A percentile compares a stretch with the other conserved stretches of the same genome.
These are phyloP conservation scores for Gonatopus flavifemur DNA, from an alignment of 1,140 invertebrate species.

Conservation along the genomic window DNA sequence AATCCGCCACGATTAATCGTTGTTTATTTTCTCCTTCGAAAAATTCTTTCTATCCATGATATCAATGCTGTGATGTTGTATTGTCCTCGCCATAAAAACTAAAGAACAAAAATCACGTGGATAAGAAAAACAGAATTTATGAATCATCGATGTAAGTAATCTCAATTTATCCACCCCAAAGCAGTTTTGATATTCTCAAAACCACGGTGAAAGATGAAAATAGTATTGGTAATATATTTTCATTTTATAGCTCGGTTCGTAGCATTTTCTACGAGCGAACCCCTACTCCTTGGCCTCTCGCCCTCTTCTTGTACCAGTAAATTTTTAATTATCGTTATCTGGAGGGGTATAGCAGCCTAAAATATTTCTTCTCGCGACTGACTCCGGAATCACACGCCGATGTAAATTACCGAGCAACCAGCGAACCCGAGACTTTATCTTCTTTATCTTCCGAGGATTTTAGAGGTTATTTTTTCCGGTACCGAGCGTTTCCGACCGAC, in stretches of 20 bases:
- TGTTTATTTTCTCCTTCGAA: too few relatives aligned
- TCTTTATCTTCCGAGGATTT: slow-evolving; percentile 58
- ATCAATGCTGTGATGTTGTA: too few relatives aligned
- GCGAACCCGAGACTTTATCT: slow-evolving; percentile 48
- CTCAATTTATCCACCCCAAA: too few relatives aligned
- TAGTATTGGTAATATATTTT: slow-evolving; percentile 23
- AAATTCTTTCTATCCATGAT: too few relatives aligned
- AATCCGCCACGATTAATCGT: too few relatives aligned
- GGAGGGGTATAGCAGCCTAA: slow-evolving; percentile 35
- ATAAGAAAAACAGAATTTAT: too few relatives aligned
- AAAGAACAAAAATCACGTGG: too few relatives aligned
- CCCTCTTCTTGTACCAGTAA: slow-evolving; percentile 18
- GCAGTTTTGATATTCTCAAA: too few relatives aligned
- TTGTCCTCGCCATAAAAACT: too few relatives aligned
- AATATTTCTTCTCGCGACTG: slow-evolving; percentile 50
- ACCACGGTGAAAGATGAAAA: too few relatives aligned
- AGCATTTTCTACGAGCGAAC: background rate
- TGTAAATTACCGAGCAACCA: slow-evolving; percentile 55
- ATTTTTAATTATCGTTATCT: slow-evolving; percentile 59
- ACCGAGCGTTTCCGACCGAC: slow-evolving; percentile 23
- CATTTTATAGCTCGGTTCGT: too few relatives aligned
- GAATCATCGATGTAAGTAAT: too few relatives aligned
- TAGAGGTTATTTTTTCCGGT: slow-evolving; percentile 57
- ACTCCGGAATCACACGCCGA: slow-evolving; percentile 53
- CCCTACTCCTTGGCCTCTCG: background rate